phyloP scores from a whole-genome alignment of 2,113 vertebrate species.

The Vulpes ferrilata region DNA sequence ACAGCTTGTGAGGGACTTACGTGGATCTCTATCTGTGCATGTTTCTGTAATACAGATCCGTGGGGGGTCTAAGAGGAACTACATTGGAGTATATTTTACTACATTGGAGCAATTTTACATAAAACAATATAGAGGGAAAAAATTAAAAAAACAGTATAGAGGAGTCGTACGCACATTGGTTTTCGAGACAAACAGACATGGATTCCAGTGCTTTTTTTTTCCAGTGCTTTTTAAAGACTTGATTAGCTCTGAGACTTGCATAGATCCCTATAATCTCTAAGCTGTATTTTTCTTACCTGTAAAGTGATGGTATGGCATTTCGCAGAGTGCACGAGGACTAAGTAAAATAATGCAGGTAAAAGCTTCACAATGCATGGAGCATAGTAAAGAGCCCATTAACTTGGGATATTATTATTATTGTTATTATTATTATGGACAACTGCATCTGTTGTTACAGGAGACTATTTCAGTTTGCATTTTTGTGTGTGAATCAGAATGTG shows the following conservation, averaged over 20 bases:
- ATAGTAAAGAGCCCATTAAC: neutral
- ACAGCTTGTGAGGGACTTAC: neutral
- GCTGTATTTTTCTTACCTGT: neutral
- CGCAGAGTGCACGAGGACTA: neutral
- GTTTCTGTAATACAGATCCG: neutral
- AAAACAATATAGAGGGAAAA: neutral
- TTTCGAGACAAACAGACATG: neutral
- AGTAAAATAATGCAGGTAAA: neutral
- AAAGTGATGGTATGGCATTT: neutral
- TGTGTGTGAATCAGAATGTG: neutral
- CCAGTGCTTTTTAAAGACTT: neutral
- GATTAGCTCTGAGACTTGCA: neutral
- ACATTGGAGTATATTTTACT: neutral
- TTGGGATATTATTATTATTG: too few species aligned
- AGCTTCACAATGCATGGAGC: neutral
- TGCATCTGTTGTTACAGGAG: neutral
- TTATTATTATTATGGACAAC: too few species aligned
- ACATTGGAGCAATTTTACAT: neutral
- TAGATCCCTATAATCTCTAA: neutral
- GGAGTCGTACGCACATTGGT: neutral
- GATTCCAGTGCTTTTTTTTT: neutral
- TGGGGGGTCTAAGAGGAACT: neutral
- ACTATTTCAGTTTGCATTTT: neutral
- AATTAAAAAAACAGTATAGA: neutral
- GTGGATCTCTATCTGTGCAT: neutral